Percentiles rank a stretch among this genome's conserved stretches.
Evolutionary conservation across 2,888 invertebrate genomes (phyloP).

Genomic region (Acronicta aceris): DNA sequence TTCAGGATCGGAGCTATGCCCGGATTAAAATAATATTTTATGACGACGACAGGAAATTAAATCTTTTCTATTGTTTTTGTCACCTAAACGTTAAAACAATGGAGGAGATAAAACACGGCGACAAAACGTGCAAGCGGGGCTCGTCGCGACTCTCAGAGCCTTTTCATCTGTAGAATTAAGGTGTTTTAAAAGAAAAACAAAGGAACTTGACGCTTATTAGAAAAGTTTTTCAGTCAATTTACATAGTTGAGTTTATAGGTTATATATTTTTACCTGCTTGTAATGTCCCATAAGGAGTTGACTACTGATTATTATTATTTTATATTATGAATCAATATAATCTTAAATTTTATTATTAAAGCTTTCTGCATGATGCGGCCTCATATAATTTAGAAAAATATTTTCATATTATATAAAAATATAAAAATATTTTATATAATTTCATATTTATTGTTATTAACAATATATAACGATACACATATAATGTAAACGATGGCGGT

Average conservation of each 20-base stretch:
- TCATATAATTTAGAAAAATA: too few species aligned
- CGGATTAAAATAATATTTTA: constrained; percentile 84
- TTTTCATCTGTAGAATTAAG: constrained; percentile 45
- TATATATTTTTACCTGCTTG: neutral
- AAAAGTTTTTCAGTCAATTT: constrained; percentile 48
- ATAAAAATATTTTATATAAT: too few species aligned
- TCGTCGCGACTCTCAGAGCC: constrained; percentile 7
- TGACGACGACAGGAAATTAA: constrained; percentile 81
- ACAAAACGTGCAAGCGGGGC: neutral
- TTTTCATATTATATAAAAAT: too few species aligned
- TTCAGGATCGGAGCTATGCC: constrained; percentile 72
- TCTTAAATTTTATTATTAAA: too few species aligned
- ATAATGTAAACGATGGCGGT: too few species aligned
- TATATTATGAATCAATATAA: too few species aligned
- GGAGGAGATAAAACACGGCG: constrained; percentile 57
- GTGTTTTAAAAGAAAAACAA: constrained; percentile 52
- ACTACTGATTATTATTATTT: too few species aligned
- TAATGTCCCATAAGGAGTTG: neutral
- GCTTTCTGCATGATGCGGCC: too few species aligned
- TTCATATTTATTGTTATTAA: too few species aligned
- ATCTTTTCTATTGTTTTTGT: constrained; percentile 80
- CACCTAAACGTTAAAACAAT: constrained; percentile 67
- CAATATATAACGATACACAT: too few species aligned
- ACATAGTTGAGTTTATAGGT: constrained; percentile 21
- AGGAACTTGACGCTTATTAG: constrained; percentile 45